Percentiles rank a stretch among this genome's conserved stretches.
Evolutionary conservation across 2,888 invertebrate species (phyloP).

Genomic region (Hyalella azteca): DNA sequence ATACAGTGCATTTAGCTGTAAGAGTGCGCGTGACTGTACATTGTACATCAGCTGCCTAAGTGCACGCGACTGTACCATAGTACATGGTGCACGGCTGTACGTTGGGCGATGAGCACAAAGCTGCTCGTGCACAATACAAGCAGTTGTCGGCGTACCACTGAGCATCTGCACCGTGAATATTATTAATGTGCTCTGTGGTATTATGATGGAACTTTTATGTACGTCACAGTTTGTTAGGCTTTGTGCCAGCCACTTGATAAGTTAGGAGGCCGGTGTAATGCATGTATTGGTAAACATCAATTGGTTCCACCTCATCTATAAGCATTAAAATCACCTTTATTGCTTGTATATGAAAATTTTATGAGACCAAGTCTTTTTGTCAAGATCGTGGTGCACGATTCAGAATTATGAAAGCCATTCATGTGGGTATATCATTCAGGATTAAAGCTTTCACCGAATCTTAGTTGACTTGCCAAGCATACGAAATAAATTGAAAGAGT

Average conservation of each 20-base stretch:
- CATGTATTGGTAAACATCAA: conserved; percentile 30
- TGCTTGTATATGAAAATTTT: conserved; percentile 24
- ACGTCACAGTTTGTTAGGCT: conserved; percentile 33
- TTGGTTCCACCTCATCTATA: conserved; percentile 28
- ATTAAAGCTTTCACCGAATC: neutral
- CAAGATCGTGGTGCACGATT: neutral
- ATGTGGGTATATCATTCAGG: neutral
- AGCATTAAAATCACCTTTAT: conserved; percentile 23
- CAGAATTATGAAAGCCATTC: neutral
- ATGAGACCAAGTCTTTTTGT: neutral
- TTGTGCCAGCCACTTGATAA: conserved; percentile 9
- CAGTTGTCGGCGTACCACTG: neutral
- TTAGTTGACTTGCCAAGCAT: neutral
- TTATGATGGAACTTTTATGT: conserved; percentile 24
- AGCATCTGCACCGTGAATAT: neutral
- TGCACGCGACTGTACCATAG: too few species aligned
- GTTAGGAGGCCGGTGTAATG: neutral
- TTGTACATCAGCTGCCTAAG: too few species aligned
- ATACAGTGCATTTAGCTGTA: too few species aligned
- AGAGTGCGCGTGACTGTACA: too few species aligned
- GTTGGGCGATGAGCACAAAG: too few species aligned
- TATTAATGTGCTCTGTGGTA: neutral
- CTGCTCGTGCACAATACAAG: neutral
- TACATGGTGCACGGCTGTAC: too few species aligned
- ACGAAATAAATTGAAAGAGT: too few species aligned